Conservation (phyloP, 2,888 invertebrate species). For the Strigamia maritima region DNA sequence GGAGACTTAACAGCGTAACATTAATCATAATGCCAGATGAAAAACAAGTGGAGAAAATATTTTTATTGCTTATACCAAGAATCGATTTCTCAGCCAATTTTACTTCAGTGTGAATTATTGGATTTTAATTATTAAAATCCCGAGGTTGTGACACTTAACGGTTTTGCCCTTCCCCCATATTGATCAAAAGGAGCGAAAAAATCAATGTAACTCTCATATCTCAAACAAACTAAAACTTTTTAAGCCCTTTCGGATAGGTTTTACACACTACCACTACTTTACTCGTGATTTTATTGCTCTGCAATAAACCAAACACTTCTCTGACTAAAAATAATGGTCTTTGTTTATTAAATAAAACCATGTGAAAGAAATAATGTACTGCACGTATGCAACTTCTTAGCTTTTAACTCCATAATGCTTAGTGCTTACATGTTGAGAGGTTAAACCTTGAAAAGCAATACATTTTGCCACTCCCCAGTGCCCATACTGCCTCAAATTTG, state of each 20-base stretch:
- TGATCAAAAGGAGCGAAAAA: background rate
- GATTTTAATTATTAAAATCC: slow-evolving; percentile 23
- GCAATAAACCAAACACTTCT: background rate
- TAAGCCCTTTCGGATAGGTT: background rate
- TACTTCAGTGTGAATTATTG: background rate
- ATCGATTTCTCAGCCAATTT: background rate
- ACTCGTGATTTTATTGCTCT: background rate
- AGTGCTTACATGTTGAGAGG: background rate
- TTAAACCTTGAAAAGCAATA: too few species aligned
- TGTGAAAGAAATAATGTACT: background rate
- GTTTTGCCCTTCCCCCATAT: background rate
- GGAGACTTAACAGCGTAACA: background rate
- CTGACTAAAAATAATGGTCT: background rate
- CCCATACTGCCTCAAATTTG: too few species aligned
- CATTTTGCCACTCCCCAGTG: too few species aligned
- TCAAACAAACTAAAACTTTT: background rate
- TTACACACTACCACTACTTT: background rate
- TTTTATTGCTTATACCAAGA: background rate
- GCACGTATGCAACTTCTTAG: background rate
- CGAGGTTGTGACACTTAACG: background rate
- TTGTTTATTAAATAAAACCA: slow-evolving; percentile 17
- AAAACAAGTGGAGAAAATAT: background rate
- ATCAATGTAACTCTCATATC: background rate
- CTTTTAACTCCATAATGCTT: background rate
- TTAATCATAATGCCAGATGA: slow-evolving; percentile 3